A percentile compares a stretch with the other conserved stretches of the same genome.
Conservation (phyloP, 2,113 vertebrate genomes). For the Gasterosteus nipponicus region DNA sequence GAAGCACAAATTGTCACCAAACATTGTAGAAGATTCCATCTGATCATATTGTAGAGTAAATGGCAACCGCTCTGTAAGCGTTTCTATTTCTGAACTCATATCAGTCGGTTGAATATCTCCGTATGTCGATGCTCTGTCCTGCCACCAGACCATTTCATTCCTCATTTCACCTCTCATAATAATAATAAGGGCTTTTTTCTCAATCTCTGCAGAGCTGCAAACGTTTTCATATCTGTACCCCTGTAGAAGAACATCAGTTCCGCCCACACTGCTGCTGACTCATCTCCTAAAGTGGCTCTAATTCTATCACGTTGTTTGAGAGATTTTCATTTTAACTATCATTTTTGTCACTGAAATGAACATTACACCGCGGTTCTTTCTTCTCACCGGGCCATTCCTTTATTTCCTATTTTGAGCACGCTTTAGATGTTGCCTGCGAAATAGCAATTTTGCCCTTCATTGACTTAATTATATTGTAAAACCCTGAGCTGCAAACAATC, state of each 20-base stretch:
- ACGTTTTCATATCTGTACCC: not conserved
- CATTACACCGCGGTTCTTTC: not conserved
- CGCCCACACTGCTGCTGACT: slow-evolving; percentile 20
- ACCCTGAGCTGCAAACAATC: slow-evolving; percentile 47
- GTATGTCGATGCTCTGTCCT: no score
- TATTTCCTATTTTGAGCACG: slow-evolving; percentile 16
- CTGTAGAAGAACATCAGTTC: not conserved
- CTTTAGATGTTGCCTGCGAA: slow-evolving; percentile 39
- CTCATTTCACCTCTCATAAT: no score
- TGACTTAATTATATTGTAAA: slow-evolving; percentile 58
- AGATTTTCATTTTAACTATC: slow-evolving; percentile 15
- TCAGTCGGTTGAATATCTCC: no score
- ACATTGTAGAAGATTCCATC: no score
- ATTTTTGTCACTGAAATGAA: not conserved
- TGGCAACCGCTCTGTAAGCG: no score
- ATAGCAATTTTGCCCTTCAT: slow-evolving; percentile 50
- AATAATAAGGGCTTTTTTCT: no score
- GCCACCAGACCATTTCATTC: not conserved
- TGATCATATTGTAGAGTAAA: no score
- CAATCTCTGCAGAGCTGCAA: slow-evolving; percentile 9
- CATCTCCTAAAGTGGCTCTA: not conserved
- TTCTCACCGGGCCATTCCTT: slow-evolving; percentile 20
- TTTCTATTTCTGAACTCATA: no score
- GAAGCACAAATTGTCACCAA: no score
- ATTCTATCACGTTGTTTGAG: not conserved